Base-by-base conservation (phyloP, 2,113 vertebrate species). In the Bombycilla garrulus region DNA sequence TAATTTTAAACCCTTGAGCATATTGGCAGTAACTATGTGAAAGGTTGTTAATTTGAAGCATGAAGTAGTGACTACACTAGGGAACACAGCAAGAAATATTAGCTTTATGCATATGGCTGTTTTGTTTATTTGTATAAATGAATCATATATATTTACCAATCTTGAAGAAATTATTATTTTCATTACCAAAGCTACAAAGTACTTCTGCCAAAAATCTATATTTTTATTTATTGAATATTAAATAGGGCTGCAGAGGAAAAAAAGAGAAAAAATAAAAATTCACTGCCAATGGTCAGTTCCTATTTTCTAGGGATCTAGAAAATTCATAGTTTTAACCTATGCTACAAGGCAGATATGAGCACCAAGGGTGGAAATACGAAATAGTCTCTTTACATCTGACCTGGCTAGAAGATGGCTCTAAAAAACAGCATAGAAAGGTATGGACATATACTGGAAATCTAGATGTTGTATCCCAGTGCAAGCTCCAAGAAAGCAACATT, bases 221-320 rank as follows among this genome's bases (percentile, higher is more conserved):
- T 36, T 81, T 93, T 60, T 80, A n/a, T 79, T 61, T 67, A 25
- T 90, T 76, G n/a, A 88, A 48, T 50, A 74, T 70, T 70, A 88
- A 92, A 53, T 28, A 78, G 5, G 15, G 1, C 3, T 38, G 25
- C 5, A 23, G 38, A 64, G 12, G 8, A 11, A 53, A 79, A 47
- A 47, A 56, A 13, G 2, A 13, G 2, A 60, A 69, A 72, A 78
- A 38, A 8, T n/a, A 47, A 56, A 66, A 67, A 36, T 29, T 40
- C 5, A 23, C 12, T 79, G 65, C 25, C 24, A 72, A 0, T 28
- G 10, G 11, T 45, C 23, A 73, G 3, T 65, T 15, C 3, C 5
- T 62, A 22, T 45, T 65, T 73, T 45, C 31, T 79, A 23, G 5
- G 3, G 60, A 12, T 11, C 22, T 57, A 19, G 20, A 25, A 90